A percentile compares a stretch with the other conserved stretches of the same genome.
Conservation (phyloP, 2,888 invertebrate genomes). For the Cryptocheilus praepositus region DNA sequence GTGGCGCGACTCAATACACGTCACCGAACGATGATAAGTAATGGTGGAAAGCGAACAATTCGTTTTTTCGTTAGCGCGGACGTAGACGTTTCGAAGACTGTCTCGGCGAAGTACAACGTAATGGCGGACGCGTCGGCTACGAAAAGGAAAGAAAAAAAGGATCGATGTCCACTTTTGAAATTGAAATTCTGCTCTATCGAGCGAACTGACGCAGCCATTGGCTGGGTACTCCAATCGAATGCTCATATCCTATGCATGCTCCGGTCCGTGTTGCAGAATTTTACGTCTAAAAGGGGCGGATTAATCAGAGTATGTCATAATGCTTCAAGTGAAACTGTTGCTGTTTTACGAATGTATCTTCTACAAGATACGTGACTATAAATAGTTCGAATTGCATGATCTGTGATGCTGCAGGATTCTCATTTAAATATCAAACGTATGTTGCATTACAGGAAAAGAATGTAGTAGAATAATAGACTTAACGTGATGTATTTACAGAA, state of each 20-base stretch:
- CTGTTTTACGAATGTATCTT: conserved; percentile 3
- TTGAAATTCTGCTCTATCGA: conserved; percentile 31
- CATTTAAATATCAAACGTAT: no score
- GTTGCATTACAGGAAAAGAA: no score
- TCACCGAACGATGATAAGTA: neutral
- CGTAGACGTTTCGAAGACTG: no score
- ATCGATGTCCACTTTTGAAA: conserved; percentile 31
- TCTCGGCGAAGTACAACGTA: conserved; percentile 1
- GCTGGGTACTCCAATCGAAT: conserved; percentile 23
- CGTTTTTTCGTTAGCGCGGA: no score
- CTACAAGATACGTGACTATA: neutral
- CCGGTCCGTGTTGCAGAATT: conserved; percentile 24
- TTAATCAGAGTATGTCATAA: conserved; percentile 29
- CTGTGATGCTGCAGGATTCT: no score
- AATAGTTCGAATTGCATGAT: no score
- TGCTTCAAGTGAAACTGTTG: conserved; percentile 1
- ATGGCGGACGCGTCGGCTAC: neutral
- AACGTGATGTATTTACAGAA: no score
- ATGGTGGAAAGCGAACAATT: no score
- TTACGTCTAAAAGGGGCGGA: conserved; percentile 27
- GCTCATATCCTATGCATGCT: conserved; percentile 22
- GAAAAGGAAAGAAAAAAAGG: conserved; percentile 2
- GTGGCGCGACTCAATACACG: no score
- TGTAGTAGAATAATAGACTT: no score
- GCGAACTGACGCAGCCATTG: neutral